phyloP scores from a whole-genome alignment of 2,113 vertebrate genomes.

The Camelus dromedarius region DNA sequence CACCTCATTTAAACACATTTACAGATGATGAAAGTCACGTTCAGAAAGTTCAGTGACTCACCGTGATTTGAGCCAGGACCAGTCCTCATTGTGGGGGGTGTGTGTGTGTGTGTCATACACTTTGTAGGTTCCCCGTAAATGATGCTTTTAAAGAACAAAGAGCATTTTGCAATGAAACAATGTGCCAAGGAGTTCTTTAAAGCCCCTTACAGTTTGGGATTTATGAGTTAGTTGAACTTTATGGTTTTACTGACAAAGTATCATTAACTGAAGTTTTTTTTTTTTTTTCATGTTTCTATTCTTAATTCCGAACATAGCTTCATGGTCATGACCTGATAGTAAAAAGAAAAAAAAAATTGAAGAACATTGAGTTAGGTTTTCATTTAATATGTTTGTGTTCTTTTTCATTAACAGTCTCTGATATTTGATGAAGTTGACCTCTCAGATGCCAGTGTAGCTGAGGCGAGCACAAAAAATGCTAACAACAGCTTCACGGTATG shows the following conservation, averaged over 20 bases:
- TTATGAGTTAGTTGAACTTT: neutral
- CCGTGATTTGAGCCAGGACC: neutral
- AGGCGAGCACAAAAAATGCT: constrained; percentile 99
- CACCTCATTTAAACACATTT: neutral
- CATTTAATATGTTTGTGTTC: constrained; percentile 79
- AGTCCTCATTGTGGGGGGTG: neutral
- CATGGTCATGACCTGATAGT: constrained; percentile 23
- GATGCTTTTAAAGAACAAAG: neutral
- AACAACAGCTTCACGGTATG: constrained; percentile 99
- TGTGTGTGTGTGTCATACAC: neutral
- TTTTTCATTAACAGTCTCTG: constrained; percentile 92
- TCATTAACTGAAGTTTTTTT: neutral
- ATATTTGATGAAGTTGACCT: constrained; percentile 99
- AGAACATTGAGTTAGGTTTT: neutral
- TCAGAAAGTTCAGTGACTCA: neutral
- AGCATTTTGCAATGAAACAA: neutral
- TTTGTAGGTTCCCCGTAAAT: neutral
- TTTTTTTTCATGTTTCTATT: constrained; percentile 40
- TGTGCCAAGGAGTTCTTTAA: neutral
- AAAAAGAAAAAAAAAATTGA: neutral
- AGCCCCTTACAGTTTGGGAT: neutral
- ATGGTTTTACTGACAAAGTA: neutral
- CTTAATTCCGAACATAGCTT: neutral
- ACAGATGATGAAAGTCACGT: neutral
- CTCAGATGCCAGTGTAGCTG: constrained; percentile 98